Evolutionary conservation across 2,113 vertebrate genomes (phyloP), one percentile per base, ranked within the genome.

Genomic region (Oenanthe melanoleuca): DNA sequence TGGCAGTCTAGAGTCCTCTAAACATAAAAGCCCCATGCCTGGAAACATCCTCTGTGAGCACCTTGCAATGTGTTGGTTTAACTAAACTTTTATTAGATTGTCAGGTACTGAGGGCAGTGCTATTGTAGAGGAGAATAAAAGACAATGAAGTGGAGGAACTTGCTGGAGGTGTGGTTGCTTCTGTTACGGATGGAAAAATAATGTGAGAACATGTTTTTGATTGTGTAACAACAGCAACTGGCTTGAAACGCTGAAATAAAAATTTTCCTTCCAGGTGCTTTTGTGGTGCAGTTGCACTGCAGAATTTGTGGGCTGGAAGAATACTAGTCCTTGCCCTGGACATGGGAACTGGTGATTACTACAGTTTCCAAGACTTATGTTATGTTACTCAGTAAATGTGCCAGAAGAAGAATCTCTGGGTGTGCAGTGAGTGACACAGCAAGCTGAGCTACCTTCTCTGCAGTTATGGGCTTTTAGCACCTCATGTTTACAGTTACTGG

Each of bases 261-360:
- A 56, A 56, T 81, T 96, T 86, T 53, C 92, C 82, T 96, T 94
- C 92, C 82, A 88, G 92, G 72, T 96, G 72, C 55, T 81, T 95
- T 82, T 92, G 75, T 88, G 80, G 82, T 92, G 69, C 40, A 31
- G 29, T 60, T 78, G 52, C 67, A 60, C 79, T 12, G 0, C 55
- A 40, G 72, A 92, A 60, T 80, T 83, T 87, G 64, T 74, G 56
- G 88, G 63, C 64, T 91, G 87, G 44, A 74, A 70, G 37, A 60
- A 45, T 28, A 31, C 42, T 95, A 71, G 79, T 70, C 64, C 56
- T 88, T 94, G 59, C 77, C 60, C 77, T 92, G 82, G 60, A 82
- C 74, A 12, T 88, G 86, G 88, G 91, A 97, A 95, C 80, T 91
- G 80, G n/a, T 66, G 38, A 59, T 93, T 77, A 47, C 34, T 88